Base-by-base conservation (phyloP, 2,113 vertebrate species). In the Thunnus thynnus region DNA sequence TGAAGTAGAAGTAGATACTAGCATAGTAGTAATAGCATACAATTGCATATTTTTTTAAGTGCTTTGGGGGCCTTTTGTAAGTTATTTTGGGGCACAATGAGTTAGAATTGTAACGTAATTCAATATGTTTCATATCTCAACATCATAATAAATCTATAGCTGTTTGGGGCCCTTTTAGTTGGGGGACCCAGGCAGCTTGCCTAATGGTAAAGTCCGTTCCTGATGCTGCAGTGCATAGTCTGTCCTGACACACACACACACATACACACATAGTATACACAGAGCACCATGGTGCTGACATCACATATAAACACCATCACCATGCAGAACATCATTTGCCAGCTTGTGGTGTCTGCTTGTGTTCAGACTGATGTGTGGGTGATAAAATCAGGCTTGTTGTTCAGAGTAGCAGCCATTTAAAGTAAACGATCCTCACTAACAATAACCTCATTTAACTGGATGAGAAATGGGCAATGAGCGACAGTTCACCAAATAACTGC, bases 351-450 rank as follows among this genome's bases (percentile, higher is more conserved):
- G 82, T 85, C 74, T 84, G 84, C 61, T 36, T 76, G 73, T 11
- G 74, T 61, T 74, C 52, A 74, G 84, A 82, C 62, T 51, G 72
- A 86, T 77, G 85, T 73, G 86, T 73, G 80, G 75, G 86, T 85
- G 88, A 90, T 90, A 88, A 90, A 90, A 87, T 78, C 80, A 9
- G 46, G 68, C 69, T 70, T 84, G 90, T 83, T 84, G 82, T 91
- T 87, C 69, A 36, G 76, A 83, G 75, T 4, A 57, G 82, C 57
- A 76, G 80, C 60, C 75, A 56, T 89, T 86, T 83, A 75, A 80
- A 87, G 75, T 51, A 78, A 87, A 87, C 41, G 78, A 84, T 86
- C 55, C 25, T 84, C 88, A 55, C 61, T 69, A 84, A 82, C 86
- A 73, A 86, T 89, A 87, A 88, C 69, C 86, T 88, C 63, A 57